Percentiles rank a stretch among this genome's conserved stretches.
Evolutionary conservation across 2,888 invertebrate genomes (phyloP).

Genomic region (Lasioglossum villosulum): DNA sequence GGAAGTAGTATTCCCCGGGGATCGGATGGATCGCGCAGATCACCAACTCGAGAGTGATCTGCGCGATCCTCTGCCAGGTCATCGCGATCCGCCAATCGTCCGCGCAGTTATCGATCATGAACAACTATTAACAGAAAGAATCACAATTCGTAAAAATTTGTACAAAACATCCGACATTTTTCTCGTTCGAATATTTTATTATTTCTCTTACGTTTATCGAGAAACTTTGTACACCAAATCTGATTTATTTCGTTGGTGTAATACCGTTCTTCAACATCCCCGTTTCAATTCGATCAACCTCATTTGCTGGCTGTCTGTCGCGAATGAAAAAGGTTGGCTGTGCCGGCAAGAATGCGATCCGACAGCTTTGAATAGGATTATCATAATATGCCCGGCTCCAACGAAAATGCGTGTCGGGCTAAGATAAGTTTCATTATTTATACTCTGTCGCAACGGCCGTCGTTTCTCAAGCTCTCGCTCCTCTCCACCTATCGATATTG

Average conservation of each 20-base stretch:
- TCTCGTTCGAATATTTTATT: too few species aligned
- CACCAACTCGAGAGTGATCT: slow-evolving; percentile 95
- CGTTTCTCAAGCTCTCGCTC: slow-evolving; percentile 15
- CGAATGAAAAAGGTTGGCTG: slow-evolving; percentile 23
- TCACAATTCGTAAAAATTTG: too few species aligned
- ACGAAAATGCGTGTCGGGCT: slow-evolving; percentile 31
- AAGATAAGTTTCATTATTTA: slow-evolving; percentile 46
- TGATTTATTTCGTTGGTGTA: too few species aligned
- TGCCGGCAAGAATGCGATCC: slow-evolving; percentile 38
- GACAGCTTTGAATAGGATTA: slow-evolving; percentile 52
- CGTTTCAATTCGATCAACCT: neutral
- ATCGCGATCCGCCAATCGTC: slow-evolving; percentile 99
- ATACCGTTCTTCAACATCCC: neutral
- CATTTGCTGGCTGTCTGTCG: neutral
- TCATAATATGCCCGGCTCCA: slow-evolving; percentile 42
- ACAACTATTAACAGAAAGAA: slow-evolving; percentile 90
- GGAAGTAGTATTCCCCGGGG: slow-evolving; percentile 97
- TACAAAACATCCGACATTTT: too few species aligned
- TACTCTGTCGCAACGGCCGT: neutral
- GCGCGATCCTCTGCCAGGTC: slow-evolving; percentile 98
- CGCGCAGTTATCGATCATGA: slow-evolving; percentile 99
- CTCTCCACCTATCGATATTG: neutral
- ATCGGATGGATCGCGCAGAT: slow-evolving; percentile 99
- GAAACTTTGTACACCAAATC: too few species aligned
- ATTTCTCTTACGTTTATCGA: too few species aligned